Percentiles rank a stretch among this genome's conserved stretches.
Conservation (phyloP, 2,797 vertebrate species). For the Varecia variegata region DNA sequence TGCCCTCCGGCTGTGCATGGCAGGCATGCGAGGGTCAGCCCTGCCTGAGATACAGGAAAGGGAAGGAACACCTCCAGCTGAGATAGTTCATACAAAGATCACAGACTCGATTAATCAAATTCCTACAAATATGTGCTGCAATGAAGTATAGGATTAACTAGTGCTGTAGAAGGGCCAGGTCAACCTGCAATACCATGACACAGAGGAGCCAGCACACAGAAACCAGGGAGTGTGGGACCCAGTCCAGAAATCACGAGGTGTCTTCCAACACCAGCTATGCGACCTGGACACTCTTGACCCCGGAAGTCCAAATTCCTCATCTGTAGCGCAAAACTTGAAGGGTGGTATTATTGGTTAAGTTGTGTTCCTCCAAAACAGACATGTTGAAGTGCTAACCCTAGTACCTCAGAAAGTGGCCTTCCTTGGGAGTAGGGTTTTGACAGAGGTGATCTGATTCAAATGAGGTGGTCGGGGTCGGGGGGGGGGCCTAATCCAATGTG, state of each 20-base stretch:
- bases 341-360: neutral
- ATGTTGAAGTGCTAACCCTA: neutral
- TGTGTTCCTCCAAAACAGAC: neutral
- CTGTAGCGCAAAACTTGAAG: neutral
- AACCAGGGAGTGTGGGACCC: neutral
- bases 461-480: neutral
- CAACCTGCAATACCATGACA: neutral
- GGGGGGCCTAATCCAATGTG: neutral
- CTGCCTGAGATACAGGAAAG: neutral
- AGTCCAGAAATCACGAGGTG: neutral
- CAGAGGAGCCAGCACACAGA: neutral
- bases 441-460: neutral
- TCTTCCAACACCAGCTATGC: neutral
- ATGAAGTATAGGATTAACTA: fast-evolving
- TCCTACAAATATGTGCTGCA: neutral
- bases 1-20: neutral
- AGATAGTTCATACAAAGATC: neutral
- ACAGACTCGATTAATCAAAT: neutral
- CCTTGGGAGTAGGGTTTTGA: neutral
- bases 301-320: neutral
- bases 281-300: neutral
- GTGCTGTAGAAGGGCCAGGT: too few species aligned
- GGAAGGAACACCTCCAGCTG: neutral
- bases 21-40: neutral
- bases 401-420: neutral